Evolutionary conservation across 1,140 invertebrate species (phyloP).

Genomic region (Chironomus tepperi): DNA sequence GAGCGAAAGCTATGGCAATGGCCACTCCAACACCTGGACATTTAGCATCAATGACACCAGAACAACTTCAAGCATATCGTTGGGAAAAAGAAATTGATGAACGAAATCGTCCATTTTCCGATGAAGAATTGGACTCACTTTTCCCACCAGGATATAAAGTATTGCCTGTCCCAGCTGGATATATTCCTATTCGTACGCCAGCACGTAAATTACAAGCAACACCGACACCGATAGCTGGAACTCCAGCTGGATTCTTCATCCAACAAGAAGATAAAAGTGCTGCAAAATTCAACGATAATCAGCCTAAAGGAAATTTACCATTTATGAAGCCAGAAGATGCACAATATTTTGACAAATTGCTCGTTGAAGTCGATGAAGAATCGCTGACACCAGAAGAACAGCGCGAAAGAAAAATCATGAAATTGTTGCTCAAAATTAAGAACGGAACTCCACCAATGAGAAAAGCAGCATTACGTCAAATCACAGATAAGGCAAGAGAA

Average conservation of each 20-base stretch:
- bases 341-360: slow-evolving; percentile 98
- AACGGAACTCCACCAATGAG: slow-evolving; percentile 99
- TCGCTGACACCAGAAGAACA: slow-evolving; percentile 90
- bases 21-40: slow-evolving; percentile 94
- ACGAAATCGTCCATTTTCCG: slow-evolving; percentile 87
- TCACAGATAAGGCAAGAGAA: slow-evolving; percentile 96
- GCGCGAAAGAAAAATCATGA: slow-evolving; percentile 99
- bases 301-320: slow-evolving; percentile 92
- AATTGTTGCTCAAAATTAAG: slow-evolving; percentile 95
- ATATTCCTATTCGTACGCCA: slow-evolving; percentile 95
- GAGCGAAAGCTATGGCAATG: slow-evolving; percentile 94
- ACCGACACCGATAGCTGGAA: slow-evolving; percentile 90
- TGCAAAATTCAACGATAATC: slow-evolving; percentile 87
- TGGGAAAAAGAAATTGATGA: slow-evolving; percentile 99
- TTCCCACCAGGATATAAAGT: slow-evolving; percentile 98
- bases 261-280: slow-evolving; percentile 70
- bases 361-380: slow-evolving; percentile 97
- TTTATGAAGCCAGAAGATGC: slow-evolving; percentile 99
- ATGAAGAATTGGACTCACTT: slow-evolving; percentile 95
- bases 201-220: slow-evolving; percentile 94
- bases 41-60: slow-evolving; percentile 95
- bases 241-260: slow-evolving; percentile 93
- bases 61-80: slow-evolving; percentile 96
- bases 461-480: slow-evolving; percentile 94
- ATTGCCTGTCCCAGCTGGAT: slow-evolving; percentile 88